These are phyloP conservation scores for Monochamus saltuarius DNA, from an alignment of 1,140 invertebrate species.

Conservation along the genomic window DNA sequence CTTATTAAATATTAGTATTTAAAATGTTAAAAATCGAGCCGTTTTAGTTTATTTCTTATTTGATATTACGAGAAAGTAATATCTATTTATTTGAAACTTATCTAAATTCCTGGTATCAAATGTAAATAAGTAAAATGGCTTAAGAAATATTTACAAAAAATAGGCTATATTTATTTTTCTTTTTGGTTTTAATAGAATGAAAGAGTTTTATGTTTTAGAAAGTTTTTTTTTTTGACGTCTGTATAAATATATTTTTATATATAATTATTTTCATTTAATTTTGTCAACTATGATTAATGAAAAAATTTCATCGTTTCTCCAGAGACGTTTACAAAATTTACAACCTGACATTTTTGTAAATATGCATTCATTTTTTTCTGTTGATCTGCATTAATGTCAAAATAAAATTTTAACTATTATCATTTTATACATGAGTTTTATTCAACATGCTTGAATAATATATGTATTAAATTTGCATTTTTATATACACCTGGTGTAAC, in stretches of 20 bases:
- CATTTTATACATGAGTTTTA: constrained; percentile 11
- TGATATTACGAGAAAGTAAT: constrained; percentile 14
- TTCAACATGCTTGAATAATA: not conserved
- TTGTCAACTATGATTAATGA: not conserved
- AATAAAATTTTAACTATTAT: constrained; percentile 18
- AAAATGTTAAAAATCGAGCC: constrained; percentile 17
- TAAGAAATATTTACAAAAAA: constrained; percentile 13
- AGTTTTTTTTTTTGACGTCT: constrained; percentile 14
- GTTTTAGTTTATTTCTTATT: constrained; percentile 20
- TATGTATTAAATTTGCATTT: too few relatives aligned
- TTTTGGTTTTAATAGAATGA: constrained; percentile 8
- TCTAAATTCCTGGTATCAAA: not conserved
- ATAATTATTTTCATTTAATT: constrained; percentile 7
- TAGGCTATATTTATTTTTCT: constrained; percentile 13
- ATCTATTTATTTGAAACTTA: constrained; percentile 9
- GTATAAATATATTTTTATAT: constrained; percentile 24
- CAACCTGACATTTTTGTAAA: constrained; percentile 1
- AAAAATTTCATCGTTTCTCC: too few relatives aligned
- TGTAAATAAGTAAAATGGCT: constrained; percentile 20
- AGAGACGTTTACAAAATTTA: too few relatives aligned
- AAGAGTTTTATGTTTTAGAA: constrained; percentile 21
- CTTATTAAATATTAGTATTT: constrained; percentile 18
- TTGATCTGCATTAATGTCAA: constrained; percentile 1
- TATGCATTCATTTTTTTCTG: constrained; percentile 6
- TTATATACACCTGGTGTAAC: too few relatives aligned